Conservation (phyloP, 2,888 invertebrate genomes). For the Herminia tarsipennalis region DNA sequence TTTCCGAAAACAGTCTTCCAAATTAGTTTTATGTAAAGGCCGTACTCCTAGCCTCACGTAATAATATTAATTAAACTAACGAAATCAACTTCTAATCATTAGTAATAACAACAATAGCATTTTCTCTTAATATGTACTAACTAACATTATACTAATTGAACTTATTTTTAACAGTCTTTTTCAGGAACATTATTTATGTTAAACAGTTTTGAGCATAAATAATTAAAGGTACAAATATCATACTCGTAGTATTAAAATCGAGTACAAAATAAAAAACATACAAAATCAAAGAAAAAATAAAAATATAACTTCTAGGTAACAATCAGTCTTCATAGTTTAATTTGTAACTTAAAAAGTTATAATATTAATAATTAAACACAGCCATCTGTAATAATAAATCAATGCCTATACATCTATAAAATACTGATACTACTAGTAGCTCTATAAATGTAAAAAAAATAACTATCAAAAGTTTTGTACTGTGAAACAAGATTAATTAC, state of each 20-base stretch:
- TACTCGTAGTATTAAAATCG: neutral
- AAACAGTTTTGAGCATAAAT: neutral
- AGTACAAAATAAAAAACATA: neutral
- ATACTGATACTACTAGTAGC: neutral
- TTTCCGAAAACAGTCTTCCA: neutral
- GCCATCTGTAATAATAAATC: slow-evolving; percentile 1
- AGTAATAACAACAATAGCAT: neutral
- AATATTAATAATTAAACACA: neutral
- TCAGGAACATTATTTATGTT: neutral
- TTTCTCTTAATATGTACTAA: neutral
- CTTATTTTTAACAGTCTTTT: slow-evolving; percentile 1
- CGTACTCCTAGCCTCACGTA: neutral
- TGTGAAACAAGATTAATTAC: neutral
- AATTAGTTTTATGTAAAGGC: neutral
- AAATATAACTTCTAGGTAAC: neutral
- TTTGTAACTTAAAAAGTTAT: slow-evolving; percentile 1
- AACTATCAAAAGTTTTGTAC: neutral
- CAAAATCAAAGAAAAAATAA: neutral
- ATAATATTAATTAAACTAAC: neutral
- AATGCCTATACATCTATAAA: neutral
- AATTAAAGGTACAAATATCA: neutral
- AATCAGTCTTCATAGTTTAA: neutral
- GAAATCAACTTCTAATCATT: neutral
- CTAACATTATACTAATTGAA: neutral
- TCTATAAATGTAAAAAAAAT: neutral